phyloP scores from a whole-genome alignment of 1,140 invertebrate species.

The Drosophila cardini region DNA sequence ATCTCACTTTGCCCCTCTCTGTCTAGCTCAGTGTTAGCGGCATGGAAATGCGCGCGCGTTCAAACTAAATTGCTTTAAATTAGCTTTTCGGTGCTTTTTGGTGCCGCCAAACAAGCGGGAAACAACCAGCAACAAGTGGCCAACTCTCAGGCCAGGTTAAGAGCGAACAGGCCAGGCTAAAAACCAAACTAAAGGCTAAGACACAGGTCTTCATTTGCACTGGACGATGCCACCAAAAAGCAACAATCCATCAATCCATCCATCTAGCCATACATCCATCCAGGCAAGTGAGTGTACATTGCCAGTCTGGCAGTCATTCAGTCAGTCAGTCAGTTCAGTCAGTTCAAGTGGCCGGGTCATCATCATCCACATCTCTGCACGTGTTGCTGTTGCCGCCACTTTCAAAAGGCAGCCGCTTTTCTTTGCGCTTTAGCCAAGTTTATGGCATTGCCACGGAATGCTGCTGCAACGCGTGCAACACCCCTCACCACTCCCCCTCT shows the following conservation, averaged over 20 bases:
- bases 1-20: neutral
- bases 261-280: conserved; percentile 72
- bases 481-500: neutral
- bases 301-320: conserved; percentile 35
- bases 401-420: conserved; percentile 66
- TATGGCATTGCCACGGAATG: conserved; percentile 78
- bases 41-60: conserved; percentile 81
- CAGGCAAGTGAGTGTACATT: conserved; percentile 20
- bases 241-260: conserved; percentile 80
- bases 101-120: conserved; percentile 5
- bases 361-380: conserved; percentile 48
- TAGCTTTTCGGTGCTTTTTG: conserved; percentile 79
- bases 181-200: conserved; percentile 6
- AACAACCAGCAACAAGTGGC: conserved; percentile 55
- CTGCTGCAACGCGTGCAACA: conserved; percentile 48
- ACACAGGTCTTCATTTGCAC: conserved; percentile 77
- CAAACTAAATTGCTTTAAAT: conserved; percentile 84
- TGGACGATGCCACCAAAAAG: conserved; percentile 56
- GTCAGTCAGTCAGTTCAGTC: conserved; percentile 28
- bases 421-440: conserved; percentile 79
- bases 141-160: neutral
- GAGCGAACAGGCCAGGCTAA: neutral
- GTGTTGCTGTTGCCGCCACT: conserved; percentile 66
- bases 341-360: conserved; percentile 79
- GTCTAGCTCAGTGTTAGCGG: conserved; percentile 24